A percentile compares a stretch with the other conserved stretches of the same genome.
Evolutionary conservation across 2,797 vertebrate species (phyloP).

Genomic region (Tokudaia tokunoshimensis): DNA sequence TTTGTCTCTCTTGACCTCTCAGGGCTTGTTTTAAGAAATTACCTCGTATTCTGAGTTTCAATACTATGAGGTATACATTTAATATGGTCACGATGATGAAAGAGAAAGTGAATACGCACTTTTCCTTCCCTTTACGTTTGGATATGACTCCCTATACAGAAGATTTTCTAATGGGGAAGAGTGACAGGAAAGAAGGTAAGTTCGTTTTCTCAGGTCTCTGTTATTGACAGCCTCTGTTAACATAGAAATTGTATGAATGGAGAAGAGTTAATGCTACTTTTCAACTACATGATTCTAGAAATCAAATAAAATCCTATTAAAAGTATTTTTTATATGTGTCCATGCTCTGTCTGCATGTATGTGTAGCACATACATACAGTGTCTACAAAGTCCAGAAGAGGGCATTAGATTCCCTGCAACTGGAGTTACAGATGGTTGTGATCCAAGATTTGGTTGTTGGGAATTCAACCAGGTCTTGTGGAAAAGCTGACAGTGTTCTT

Average conservation of each 20-base stretch:
- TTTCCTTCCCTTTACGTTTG: slow-evolving; percentile 97
- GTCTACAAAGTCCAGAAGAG: not conserved
- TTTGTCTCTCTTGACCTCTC: slow-evolving; percentile 51
- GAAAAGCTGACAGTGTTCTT: not conserved
- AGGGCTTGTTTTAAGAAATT: slow-evolving; percentile 99
- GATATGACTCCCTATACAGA: slow-evolving; percentile 99
- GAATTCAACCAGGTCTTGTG: not conserved
- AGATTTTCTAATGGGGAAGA: slow-evolving; percentile 99
- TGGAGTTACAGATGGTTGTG: no score
- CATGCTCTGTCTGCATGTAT: not conserved
- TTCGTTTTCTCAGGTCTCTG: slow-evolving; percentile 21
- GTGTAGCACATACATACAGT: not conserved
- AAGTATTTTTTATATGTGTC: not conserved
- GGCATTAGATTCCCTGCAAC: not conserved
- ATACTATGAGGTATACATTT: slow-evolving; percentile 99
- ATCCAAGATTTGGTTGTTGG: not conserved
- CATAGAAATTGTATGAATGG: not conserved
- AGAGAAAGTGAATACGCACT: slow-evolving; percentile 99
- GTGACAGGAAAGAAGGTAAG: slow-evolving; percentile 96
- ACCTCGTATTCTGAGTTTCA: slow-evolving; percentile 98
- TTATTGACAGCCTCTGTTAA: slow-evolving; percentile 3
- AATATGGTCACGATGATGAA: slow-evolving; percentile 99
- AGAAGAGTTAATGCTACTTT: not conserved
- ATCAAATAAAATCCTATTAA: slow-evolving; percentile 22
- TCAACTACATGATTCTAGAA: slow-evolving; percentile 44